Base-by-base conservation (phyloP, 2,888 invertebrate genomes). In the Erebia epiphron region DNA sequence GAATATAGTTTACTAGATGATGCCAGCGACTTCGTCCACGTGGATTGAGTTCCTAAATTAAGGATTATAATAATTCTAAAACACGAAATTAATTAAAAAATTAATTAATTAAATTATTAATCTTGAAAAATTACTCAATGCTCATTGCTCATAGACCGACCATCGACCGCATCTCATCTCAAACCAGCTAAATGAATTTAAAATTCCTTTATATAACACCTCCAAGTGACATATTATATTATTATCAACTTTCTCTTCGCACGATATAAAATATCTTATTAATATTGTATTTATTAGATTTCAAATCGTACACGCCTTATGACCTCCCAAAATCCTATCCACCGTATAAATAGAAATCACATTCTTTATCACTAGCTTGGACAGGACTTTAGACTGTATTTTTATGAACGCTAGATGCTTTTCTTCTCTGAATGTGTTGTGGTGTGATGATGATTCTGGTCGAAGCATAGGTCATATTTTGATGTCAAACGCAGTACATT, bases 201-300 rank as follows among this genome's bases (percentile, higher is more conserved):
- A 73, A 46, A 35, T 56, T 35, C 43, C 67, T 72, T 35, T 74
- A 69, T 70, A 73, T 72, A 74, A 76, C 67, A 65, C 72, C 65
- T 70, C 71, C 65, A 69, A 76, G 72, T 73, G 75, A 75, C 75
- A 76, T 75, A 75, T n/a, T n/a, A n/a, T n/a, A n/a, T n/a, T 75
- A 68, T 68, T 75, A 68, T 68, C 68, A 75, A 77, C 77, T 77
- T 77, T 77, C 77, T 77, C 77, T 73, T 54, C 21, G 52, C 71
- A 71, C 69, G 57, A 18, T 71, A 69, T 68, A 67, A 63, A 74
- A 74, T 67, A 52, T 56, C 66, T 49, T 72, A 74, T 72, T 71
- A 70, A 75, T 72, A 70, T 75, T 73, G 64, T 70, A 73, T 75
- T 76, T 74, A 71, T 74, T 73, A 73, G 70, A 69, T 74, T 68